These are phyloP conservation scores for Bathynomus jamesi DNA, from an alignment of 1,140 invertebrate genomes.

Conservation along the genomic window DNA sequence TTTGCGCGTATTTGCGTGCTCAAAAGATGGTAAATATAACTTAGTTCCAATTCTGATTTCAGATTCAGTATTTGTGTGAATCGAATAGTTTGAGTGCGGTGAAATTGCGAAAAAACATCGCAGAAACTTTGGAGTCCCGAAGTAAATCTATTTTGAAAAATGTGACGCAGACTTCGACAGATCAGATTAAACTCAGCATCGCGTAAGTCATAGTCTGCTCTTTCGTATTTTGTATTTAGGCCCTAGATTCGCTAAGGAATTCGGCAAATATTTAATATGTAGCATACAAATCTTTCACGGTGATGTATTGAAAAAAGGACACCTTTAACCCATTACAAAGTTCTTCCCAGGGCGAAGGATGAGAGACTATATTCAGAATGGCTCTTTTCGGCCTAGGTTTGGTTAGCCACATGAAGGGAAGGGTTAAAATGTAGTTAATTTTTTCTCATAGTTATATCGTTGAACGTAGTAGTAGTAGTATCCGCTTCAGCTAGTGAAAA, in stretches of 20 bases:
- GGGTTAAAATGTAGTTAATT: no score
- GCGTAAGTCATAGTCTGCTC: neutral
- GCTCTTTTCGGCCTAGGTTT: no score
- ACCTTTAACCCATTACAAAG: no score
- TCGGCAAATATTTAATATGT: neutral
- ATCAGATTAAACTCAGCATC: neutral
- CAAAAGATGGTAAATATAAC: neutral
- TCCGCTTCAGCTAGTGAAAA: no score
- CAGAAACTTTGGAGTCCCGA: neutral
- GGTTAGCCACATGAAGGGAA: no score
- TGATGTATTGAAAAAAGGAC: neutral
- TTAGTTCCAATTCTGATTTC: neutral
- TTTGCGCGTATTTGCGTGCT: neutral
- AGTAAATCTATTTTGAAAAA: neutral
- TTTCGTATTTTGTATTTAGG: neutral
- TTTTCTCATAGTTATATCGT: no score
- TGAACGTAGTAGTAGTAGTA: no score
- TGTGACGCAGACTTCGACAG: neutral
- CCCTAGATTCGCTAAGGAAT: neutral
- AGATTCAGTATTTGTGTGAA: no score
- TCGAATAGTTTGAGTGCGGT: neutral
- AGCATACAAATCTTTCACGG: neutral
- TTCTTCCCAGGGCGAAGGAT: no score
- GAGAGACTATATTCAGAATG: no score
- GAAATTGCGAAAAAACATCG: neutral